Base-by-base conservation (phyloP, 2,113 vertebrate species). In the Seriola quinqueradiata region DNA sequence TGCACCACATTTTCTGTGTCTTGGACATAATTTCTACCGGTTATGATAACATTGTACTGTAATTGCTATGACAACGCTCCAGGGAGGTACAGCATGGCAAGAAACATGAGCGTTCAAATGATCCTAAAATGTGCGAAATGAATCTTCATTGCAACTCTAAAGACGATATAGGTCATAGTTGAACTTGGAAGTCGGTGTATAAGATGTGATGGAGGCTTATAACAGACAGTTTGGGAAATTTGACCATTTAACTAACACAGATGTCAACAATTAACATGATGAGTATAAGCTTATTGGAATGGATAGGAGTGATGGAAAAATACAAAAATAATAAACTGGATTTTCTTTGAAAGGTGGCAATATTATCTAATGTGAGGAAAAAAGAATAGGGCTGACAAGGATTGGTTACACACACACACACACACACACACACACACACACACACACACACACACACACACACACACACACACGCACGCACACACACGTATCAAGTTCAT, bases 211-310 rank as follows among this genome's bases (percentile, higher is more conserved):
- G 40, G 40, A 42, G 40, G 8, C 9, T 42, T 42, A 42, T 8
- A 42, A 42, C 40, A 70, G 32, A 58, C n/a, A 21, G 32, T 54
- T 44, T 55, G 46, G 42, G 48, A 36, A 36, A 60, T 52, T 50
- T 66, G 40, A 25, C 38, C 6, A 5, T 36, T 36, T 61, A 21
- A 61, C 2, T 10, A 61, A 8, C 36, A 60, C 74, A 82, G 58
- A 84, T 87, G 75, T 73, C 46, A 67, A 46, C 70, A 70, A 81
- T 86, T 86, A 82, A 78, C 77, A 72, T 55, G 58, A 85, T 77
- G 67, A 83, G 73, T 48, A 21, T 44, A 65, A 38, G 52, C 59
- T 82, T 57, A 82, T 65, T 72, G 21, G 63, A 88, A 72, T 54
- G 2, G 34, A 70, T 23, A 59, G 58, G 66, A 68, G 63, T 65